phyloP scores from a whole-genome alignment of 2,797 vertebrate species.

The Coranthus polyacanthus region DNA sequence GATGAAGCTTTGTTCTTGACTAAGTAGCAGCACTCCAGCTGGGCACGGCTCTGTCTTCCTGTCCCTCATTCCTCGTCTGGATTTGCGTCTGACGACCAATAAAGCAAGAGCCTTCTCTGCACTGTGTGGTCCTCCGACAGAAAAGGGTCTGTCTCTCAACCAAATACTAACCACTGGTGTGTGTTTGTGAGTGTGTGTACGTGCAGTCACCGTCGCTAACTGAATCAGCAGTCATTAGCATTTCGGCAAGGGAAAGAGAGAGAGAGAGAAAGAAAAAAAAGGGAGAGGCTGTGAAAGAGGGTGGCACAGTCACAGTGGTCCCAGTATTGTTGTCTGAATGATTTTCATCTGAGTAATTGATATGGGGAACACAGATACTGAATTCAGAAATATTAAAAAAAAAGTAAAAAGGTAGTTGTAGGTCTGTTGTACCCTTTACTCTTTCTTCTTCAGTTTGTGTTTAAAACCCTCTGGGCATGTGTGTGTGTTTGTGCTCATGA shows the following conservation, averaged over 20 bases:
- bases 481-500: conserved; percentile 21
- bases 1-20: conserved; percentile 25
- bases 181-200: conserved; percentile 35
- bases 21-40: conserved; percentile 20
- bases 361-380: not conserved
- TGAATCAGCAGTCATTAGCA: conserved; percentile 69
- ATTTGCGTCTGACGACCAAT: conserved; percentile 19
- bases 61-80: conserved; percentile 27
- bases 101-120: conserved; percentile 42
- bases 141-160: conserved; percentile 31
- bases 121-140: conserved; percentile 42
- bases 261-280: not conserved
- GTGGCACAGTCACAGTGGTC: conserved; percentile 9
- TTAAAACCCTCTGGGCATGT: not conserved
- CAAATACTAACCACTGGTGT: conserved; percentile 24
- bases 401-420: not conserved
- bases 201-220: conserved; percentile 47
- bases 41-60: conserved; percentile 22
- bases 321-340: not conserved
- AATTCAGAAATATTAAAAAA: not conserved
- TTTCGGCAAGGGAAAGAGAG: conserved; percentile 30
- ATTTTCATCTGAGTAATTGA: conserved; percentile 8
- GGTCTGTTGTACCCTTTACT: not conserved
- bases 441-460: not conserved
- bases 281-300: not conserved